Base-by-base conservation (phyloP, 2,113 vertebrate genomes). In the Lipophrys pholis region DNA sequence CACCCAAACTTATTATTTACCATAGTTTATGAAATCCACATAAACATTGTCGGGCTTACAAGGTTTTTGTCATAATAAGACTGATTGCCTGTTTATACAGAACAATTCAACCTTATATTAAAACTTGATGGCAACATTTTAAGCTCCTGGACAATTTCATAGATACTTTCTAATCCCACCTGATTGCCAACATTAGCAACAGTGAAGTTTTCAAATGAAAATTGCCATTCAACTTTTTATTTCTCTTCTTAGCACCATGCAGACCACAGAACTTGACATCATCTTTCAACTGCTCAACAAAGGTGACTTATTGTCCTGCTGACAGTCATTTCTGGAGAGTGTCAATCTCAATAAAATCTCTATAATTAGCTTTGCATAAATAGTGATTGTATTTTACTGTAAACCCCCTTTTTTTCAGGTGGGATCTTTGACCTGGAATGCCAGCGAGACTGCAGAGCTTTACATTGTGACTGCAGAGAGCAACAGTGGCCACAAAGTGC, bases 381-480 rank as follows among this genome's bases (percentile, higher is more conserved):
- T 21, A 10, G 8, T 11, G 41, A 62, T 6, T 67, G 6, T 63
- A 7, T 7, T 5, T 0, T 38, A 10, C 5, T 58, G 1, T 57
- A 1, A 39, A 75, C 1, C 57, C 76, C 1, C 63, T 54, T 10
- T 55, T 46, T 41, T 2, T 39, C 72, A 87, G 86, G 89, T 90
- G 30, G 90, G 54, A 8, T 85, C 86, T 0, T 45, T 95, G 62
- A 84, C 70, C 40, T 95, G 94, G 94, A 58, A 81, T 0, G 21
- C 75, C 6, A 92, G 83, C 54, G 68, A 73, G 12, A 77, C 83
- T 1, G 92, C 93, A 0, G 5, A 77, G 14, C 72, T 57, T 48
- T 95, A 95, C 87, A 48, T 88, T 1, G 92, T 91, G 21, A 85
- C 81, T 1, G 93, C 91, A 42, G 81, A 89, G 59, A 81, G 62